Base-by-base conservation (phyloP, 2,113 vertebrate species). In the Dipodomys merriami region DNA sequence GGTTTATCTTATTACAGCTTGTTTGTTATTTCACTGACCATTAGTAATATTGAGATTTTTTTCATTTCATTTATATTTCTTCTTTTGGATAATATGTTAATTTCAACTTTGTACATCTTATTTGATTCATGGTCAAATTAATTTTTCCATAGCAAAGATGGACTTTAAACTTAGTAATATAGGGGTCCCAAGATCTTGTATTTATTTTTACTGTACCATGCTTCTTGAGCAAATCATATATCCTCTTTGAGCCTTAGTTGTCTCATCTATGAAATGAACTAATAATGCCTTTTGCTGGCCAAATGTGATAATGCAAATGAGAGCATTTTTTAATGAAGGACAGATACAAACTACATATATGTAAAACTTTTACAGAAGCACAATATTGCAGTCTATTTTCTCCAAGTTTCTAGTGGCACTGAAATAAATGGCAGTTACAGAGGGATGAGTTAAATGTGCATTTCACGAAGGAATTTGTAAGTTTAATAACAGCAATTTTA, bases 231-330 rank as follows among this genome's bases (percentile, higher is more conserved):
- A 92, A 90, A 11, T 74, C 53, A 27, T 7, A 69, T 25, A 30
- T 65, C 7, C 12, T 88, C 44, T 57, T 62, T 65, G 15, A 87
- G 29, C 39, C 6, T 87, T 83, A 78, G 3, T 78, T 60, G 60
- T 65, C 83, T 93, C 49, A 79, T 87, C 22, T 84, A 73, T 73
- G 94, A 92, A 93, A 46, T 80, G 33, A 46, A 5, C 20, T 91
- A 5, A 83, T 62, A 80, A 91, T 79, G 88, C 68, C 30, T 82
- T 91, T 84, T 79, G 30, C 25, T 91, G 16, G 8, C 49, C 72
- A 83, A 95, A 73, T 73, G 30, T 91, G 13, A 68, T 64, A 69
- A 90, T 69, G 39, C 8, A 78, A 30, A 44, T 83, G 11, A 80
- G 67, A 83, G 29, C 18, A 39, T 39, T 49, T 49, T 49, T 49